Evolutionary conservation across 2,797 vertebrate species (phyloP).

Genomic region (Enteromius argenteus): DNA sequence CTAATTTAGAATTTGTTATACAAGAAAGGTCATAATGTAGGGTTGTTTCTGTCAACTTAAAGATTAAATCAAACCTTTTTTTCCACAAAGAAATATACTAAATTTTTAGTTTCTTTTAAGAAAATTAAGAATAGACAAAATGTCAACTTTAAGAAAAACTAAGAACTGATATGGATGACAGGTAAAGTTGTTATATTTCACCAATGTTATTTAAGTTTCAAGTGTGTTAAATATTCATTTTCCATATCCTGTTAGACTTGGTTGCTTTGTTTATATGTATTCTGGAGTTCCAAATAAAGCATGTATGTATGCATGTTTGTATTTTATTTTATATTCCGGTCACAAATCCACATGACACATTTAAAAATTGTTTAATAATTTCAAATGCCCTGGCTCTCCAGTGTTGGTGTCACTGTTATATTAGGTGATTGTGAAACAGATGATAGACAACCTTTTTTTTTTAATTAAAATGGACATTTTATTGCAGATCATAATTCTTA

Average conservation of each 20-base stretch:
- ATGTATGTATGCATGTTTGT: neutral
- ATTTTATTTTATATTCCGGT: neutral
- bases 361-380: neutral
- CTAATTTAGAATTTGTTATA: neutral
- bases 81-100: neutral
- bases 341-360: neutral
- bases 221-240: neutral
- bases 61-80: neutral
- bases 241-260: neutral
- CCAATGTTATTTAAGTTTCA: neutral
- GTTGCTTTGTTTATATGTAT: neutral
- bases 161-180: neutral
- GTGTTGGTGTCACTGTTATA: neutral
- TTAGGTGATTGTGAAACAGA: neutral
- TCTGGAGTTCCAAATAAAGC: neutral
- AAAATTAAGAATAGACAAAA: neutral
- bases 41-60: neutral
- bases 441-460: neutral
- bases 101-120: neutral
- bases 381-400: neutral
- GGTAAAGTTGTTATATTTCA: neutral
- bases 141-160: no score
- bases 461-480: slow-evolving; percentile 68
- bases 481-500: slow-evolving; percentile 72
- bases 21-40: neutral